Base-by-base conservation (phyloP, 2,113 vertebrate genomes). In the Proteles cristata region DNA sequence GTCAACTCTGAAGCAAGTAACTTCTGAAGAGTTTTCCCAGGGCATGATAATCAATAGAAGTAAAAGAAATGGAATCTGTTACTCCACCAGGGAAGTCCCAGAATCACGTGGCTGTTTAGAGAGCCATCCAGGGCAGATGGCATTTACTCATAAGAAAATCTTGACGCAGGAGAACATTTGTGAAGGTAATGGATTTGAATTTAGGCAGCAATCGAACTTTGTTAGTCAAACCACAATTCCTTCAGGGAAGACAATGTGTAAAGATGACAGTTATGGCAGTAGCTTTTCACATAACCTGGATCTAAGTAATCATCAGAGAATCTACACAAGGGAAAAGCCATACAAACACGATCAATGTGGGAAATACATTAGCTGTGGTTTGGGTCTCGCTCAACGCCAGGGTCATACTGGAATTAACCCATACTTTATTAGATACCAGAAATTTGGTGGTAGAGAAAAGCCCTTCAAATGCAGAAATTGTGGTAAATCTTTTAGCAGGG, bases 401-500 rank as follows among this genome's bases (percentile, higher is more conserved):
- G 43, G 21, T 33, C 61, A 79, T 7, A 31, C 26, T 55, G 45
- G 5, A 87, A 11, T 43, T 53, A 65, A 58, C 7, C 28, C 19
- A 4, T 66, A 35, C 3, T 5, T 58, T 69, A 45, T 45, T 45
- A 79, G 65, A 45, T 9, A 45, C 28, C 48, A 80, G 35, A 87
- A 68, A 25, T 31, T 93, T 58, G 26, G 65, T 58, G 23, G 35
- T 80, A 45, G 48, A 26, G 63, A 83, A 63, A 89, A 63, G 16
- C 43, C 68, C 69, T 90, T 48, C 68, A 83, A 66, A 90, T 89
- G 86, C 28, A 88, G 9, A 71, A 82, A 19, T 58, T 94, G 53
- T 82, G 53, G 31, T 16, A 94, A 93, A 69, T 80, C 33, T 39
- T 95, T 88, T n/a, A 71, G 79, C 16, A 83, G 63, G 69, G 81